A percentile compares a stretch with the other conserved stretches of the same genome.
These are phyloP conservation scores for Huso huso DNA, from an alignment of 2,797 vertebrate species.

Conservation along the genomic window DNA sequence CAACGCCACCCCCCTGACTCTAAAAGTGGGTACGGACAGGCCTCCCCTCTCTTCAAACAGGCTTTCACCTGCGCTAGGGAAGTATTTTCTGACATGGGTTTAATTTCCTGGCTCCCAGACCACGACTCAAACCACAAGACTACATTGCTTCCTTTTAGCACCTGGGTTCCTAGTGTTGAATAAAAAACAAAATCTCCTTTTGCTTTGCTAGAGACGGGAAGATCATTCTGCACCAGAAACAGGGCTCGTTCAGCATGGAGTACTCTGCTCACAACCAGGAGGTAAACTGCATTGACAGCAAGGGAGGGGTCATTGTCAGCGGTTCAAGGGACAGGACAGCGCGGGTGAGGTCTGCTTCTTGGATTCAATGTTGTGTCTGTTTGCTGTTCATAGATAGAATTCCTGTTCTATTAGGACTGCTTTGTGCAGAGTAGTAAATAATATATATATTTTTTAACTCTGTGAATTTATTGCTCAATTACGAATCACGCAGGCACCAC, in stretches of 20 bases:
- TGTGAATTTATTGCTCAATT: too few species aligned
- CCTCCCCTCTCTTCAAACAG: neutral
- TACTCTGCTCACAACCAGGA: constrained; percentile 84
- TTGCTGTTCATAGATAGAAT: neutral
- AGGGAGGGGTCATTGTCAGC: constrained; percentile 79
- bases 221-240: constrained; percentile 77
- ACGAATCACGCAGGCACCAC: too few species aligned
- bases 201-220: constrained; percentile 71
- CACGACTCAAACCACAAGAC: neutral
- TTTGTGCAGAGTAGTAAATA: too few species aligned
- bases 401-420: too few species aligned
- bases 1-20: neutral
- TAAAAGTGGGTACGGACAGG: neutral
- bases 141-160: too few species aligned
- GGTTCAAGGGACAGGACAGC: constrained; percentile 88
- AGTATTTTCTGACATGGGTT: neutral
- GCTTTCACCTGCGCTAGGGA: neutral
- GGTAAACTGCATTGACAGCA: constrained; percentile 90
- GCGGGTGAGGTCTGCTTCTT: constrained; percentile 64
- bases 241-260: constrained; percentile 56
- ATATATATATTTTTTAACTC: too few species aligned
- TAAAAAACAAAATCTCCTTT: constrained; percentile 20
- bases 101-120: neutral
- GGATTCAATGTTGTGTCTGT: too few species aligned
- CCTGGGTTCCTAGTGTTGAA: too few species aligned